A percentile compares a stretch with the other conserved stretches of the same genome.
Conservation (phyloP, 2,797 vertebrate genomes). For the Poecilia velifera region DNA sequence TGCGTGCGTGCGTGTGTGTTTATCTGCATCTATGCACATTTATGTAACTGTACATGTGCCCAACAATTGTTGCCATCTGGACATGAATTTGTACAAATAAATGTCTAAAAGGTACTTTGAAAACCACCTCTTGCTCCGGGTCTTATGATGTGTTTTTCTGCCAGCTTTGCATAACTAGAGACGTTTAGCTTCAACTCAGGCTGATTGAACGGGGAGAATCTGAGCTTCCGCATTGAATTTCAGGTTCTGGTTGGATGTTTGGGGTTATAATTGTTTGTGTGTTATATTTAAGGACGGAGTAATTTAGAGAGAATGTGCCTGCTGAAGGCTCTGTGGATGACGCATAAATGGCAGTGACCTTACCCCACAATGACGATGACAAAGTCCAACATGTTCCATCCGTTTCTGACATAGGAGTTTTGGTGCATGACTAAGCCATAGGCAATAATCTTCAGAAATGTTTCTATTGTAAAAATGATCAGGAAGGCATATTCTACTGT, state of each 20-base stretch:
- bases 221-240: neutral
- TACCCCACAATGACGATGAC: slow-evolving; percentile 98
- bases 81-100: neutral
- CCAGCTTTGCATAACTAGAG: neutral
- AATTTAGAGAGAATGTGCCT: neutral
- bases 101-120: neutral
- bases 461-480: slow-evolving; percentile 99
- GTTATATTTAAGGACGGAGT: neutral
- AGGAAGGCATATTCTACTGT: slow-evolving; percentile 99
- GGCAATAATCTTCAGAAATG: slow-evolving; percentile 99
- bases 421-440: slow-evolving; percentile 98
- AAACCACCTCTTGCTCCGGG: neutral
- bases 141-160: neutral
- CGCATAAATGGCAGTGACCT: slow-evolving; percentile 58
- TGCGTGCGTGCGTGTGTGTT: slow-evolving; percentile 3
- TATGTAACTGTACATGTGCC: slow-evolving; percentile 1
- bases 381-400: slow-evolving; percentile 99
- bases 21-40: slow-evolving; percentile 10
- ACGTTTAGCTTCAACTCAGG: neutral
- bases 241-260: neutral
- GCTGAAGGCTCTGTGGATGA: neutral
- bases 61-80: neutral
- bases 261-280: neutral
- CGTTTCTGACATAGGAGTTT: slow-evolving; percentile 96
- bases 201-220: neutral